Base-by-base conservation (phyloP, 2,888 invertebrate species). In the Drosophila buzzatii region DNA sequence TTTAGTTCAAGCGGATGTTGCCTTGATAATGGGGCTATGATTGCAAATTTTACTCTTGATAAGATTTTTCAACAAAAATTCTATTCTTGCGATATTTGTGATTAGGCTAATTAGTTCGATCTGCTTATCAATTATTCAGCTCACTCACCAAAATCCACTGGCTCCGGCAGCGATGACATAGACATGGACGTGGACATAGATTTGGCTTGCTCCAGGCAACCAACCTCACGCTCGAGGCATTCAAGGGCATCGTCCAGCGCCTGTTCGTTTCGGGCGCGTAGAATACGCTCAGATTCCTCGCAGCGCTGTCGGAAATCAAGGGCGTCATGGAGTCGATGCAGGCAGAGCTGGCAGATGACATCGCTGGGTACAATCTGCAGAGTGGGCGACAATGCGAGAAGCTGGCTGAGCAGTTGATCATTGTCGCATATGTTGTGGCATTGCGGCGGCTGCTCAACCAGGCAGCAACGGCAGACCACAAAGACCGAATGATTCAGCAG, bases 391-490 rank as follows among this genome's bases (percentile, higher is more conserved):
- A 87, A 73, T 2, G 70, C 51, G 23, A 81, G 70, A 45, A 91
- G 66, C 39, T 90, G 87, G 12, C 8, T 44, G n/a, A 70, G 69
- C 35, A 91, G 63, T n/a, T 73, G 75, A 9, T 51, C 18, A 18
- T 69, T 72, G 12, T 79, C 79, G 51, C 86, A 73, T 1, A 91
- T 81, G 55, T 76, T 82, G 53, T 89, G 85, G 9, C 75, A 75
- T 33, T 77, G 55, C 2, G 69, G 44, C 53, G 91, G 91, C 65
- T 91, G 85, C 66, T 91, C 91, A 33, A 68, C 47, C 64, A 91
- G 61, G 49, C 91, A 91, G 61, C 91, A 91, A 52, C 91, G 91
- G 51, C 91, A 91, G 14, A 91, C 79, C 51, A 84, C 63, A 12
- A 53, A 18, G 0, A 58, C 45, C 49, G 63, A 37, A 14, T 70